Conservation (phyloP, 1,140 invertebrate genomes). For the Drosophila serrata region DNA sequence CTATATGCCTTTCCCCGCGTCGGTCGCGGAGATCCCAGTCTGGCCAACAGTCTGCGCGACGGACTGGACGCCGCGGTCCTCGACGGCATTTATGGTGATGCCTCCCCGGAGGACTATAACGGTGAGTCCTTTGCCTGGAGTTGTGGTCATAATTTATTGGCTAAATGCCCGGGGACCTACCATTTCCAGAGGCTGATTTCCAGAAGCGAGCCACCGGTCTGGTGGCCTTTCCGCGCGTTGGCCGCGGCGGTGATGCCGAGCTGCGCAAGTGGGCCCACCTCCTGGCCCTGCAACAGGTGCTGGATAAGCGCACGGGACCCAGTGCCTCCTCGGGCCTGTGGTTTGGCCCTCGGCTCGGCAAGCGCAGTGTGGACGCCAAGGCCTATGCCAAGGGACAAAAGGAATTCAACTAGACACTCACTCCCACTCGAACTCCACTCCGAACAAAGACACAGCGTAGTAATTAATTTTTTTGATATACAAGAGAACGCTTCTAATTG, state of each 20-base stretch:
- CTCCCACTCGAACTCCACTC: conserved; percentile 1
- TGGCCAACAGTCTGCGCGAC: conserved; percentile 73
- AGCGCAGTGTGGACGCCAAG: conserved; percentile 71
- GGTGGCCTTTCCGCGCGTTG: conserved; percentile 87
- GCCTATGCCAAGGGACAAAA: conserved; percentile 65
- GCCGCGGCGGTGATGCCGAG: conserved; percentile 84
- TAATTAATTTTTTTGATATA: conserved; percentile 26
- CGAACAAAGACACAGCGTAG: conserved; percentile 6
- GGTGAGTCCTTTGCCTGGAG: conserved; percentile 53
- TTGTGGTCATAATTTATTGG: conserved; percentile 24
- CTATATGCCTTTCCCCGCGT: conserved; percentile 87
- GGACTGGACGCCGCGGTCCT: conserved; percentile 55
- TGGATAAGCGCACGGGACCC: conserved; percentile 77
- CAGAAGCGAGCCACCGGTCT: conserved; percentile 85
- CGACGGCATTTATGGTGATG: conserved; percentile 63
- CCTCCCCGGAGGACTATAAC: conserved; percentile 78
- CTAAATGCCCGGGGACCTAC: conserved; percentile 2
- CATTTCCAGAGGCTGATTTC: conserved; percentile 56
- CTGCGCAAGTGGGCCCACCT: conserved; percentile 76
- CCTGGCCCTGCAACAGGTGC: conserved; percentile 75
- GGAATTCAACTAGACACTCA: conserved; percentile 59
- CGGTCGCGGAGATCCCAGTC: conserved; percentile 86
- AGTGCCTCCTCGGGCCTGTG: conserved; percentile 86
- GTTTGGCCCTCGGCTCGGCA: conserved; percentile 87
- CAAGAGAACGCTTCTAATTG: conserved; percentile 53